phyloP scores from a whole-genome alignment of 2,113 vertebrate species.

The Sander vitreus region DNA sequence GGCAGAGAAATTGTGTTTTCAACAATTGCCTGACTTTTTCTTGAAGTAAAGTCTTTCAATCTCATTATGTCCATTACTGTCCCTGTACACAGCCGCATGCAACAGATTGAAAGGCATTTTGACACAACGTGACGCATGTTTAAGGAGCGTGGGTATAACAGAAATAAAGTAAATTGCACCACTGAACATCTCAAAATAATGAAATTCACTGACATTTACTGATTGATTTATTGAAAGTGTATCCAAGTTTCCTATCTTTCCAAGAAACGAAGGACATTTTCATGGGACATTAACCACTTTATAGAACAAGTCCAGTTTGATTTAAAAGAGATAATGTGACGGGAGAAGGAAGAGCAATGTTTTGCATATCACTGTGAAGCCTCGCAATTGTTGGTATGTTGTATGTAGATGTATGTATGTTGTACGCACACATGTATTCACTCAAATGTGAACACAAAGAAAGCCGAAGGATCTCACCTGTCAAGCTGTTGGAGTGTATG shows the following conservation, averaged over 20 bases:
- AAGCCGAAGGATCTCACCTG: background rate
- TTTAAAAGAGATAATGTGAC: constrained; percentile 25
- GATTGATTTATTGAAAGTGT: constrained; percentile 21
- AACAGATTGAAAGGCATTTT: constrained; percentile 15
- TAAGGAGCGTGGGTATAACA: background rate
- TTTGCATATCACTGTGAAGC: background rate
- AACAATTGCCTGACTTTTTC: constrained; percentile 29
- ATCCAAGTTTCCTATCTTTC: background rate
- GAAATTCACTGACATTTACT: constrained; percentile 42
- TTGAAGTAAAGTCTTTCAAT: constrained; percentile 20
- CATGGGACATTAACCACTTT: constrained; percentile 1
- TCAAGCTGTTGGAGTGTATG: background rate
- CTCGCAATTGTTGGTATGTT: background rate
- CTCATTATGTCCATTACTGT: constrained; percentile 5
- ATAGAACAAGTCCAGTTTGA: background rate
- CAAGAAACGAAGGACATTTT: background rate
- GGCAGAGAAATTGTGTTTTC: constrained; percentile 18
- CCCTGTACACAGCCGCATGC: background rate
- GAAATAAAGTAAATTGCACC: constrained; percentile 9
- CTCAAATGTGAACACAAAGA: background rate
- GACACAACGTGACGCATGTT: background rate
- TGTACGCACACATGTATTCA: background rate
- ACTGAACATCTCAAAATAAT: constrained; percentile 19
- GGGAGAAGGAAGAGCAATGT: background rate
- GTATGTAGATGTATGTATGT: too few relatives aligned